A percentile compares a stretch with the other conserved stretches of the same genome.
Evolutionary conservation across 2,888 invertebrate species (phyloP).

Genomic region (Dugesia japonica): DNA sequence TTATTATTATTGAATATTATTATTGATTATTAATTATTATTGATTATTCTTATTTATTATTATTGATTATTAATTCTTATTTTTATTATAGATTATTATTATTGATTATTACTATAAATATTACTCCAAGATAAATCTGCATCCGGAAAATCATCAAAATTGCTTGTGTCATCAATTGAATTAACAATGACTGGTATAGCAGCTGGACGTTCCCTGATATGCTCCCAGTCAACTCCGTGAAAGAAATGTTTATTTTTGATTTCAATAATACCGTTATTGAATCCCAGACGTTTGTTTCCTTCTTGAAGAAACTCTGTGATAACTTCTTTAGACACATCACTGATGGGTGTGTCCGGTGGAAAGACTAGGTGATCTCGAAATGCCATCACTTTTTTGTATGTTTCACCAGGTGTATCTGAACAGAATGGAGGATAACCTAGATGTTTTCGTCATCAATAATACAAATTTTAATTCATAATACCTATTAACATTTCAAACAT

Average conservation of each 20-base stretch:
- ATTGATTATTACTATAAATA: too few species aligned
- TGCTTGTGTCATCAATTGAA: constrained; percentile 96
- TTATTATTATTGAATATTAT: too few species aligned
- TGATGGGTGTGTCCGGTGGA: constrained; percentile 98
- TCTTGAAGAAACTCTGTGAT: constrained; percentile 83
- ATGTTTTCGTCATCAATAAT: constrained; percentile 37
- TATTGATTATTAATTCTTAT: too few species aligned
- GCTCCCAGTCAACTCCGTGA: constrained; percentile 84
- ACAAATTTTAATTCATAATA: constrained; percentile 53
- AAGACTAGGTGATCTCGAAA: constrained; percentile 94
- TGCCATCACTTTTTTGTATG: constrained; percentile 90
- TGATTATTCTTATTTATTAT: too few species aligned
- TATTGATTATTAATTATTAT: too few species aligned
- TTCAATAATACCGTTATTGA: constrained; percentile 63
- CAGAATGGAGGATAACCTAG: constrained; percentile 91
- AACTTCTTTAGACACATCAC: constrained; percentile 84
- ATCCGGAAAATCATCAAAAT: constrained; percentile 99
- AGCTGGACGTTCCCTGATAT: constrained; percentile 82
- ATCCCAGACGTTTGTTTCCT: constrained; percentile 64
- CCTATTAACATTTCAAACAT: constrained; percentile 95
- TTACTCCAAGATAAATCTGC: constrained; percentile 55
- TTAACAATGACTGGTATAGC: constrained; percentile 90
- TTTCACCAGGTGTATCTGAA: constrained; percentile 91
- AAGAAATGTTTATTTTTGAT: constrained; percentile 79
- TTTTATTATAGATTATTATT: too few species aligned